These are phyloP conservation scores for Smittia sp. DNA, from an alignment of 2,888 invertebrate species.

Conservation along the genomic window DNA sequence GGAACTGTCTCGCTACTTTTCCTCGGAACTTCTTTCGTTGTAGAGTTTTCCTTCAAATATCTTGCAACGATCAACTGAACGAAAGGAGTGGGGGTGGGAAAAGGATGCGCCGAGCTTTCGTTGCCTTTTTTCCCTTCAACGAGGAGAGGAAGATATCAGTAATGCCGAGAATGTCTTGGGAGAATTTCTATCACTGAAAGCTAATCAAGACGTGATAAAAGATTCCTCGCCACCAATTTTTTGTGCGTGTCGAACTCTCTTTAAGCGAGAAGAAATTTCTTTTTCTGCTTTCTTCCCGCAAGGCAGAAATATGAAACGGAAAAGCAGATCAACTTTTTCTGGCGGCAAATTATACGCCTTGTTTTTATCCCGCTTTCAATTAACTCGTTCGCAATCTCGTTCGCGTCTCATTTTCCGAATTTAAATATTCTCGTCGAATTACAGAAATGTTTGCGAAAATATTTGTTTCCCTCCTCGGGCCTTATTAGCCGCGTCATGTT, in stretches of 20 bases:
- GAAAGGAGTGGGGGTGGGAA: constrained; percentile 1
- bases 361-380: neutral
- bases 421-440: neutral
- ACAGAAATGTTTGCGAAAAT: neutral
- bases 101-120: neutral
- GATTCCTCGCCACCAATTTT: neutral
- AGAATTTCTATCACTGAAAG: neutral
- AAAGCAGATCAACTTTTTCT: no score
- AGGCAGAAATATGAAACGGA: no score
- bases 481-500: neutral
- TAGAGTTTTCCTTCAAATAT: no score
- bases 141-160: neutral
- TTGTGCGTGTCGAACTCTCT: neutral
- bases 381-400: neutral
- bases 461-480: neutral
- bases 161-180: constrained; percentile 2
- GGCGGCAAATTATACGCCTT: neutral
- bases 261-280: neutral
- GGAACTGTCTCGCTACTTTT: no score
- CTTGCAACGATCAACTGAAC: neutral
- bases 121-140: neutral
- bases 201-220: constrained; percentile 14
- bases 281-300: no score
- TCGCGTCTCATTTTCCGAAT: neutral
- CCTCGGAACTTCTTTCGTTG: no score